Conservation (phyloP, 2,113 vertebrate species). For the Melanerpes aurifrons region DNA sequence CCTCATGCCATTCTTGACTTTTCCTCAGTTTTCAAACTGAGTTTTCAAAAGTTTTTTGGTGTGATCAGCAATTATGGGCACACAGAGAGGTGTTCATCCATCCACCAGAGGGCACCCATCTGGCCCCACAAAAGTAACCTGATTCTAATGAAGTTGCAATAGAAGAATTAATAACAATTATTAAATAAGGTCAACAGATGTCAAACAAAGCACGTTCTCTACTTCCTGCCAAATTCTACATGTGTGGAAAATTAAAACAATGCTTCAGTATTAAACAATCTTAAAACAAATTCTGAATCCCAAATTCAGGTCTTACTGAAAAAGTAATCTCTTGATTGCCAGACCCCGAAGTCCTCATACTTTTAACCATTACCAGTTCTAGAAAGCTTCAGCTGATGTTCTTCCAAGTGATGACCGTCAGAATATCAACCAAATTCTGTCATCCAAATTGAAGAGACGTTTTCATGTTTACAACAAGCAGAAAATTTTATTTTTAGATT, state of each 20-base stretch:
- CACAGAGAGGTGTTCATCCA: neutral
- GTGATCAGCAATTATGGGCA: no score
- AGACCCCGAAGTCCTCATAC: neutral
- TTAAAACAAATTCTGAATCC: slow-evolving; percentile 52
- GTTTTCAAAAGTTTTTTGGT: no score
- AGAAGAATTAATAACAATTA: slow-evolving; percentile 69
- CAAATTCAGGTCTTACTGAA: slow-evolving; percentile 40
- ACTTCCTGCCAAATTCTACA: slow-evolving; percentile 62
- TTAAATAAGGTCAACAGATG: slow-evolving; percentile 71
- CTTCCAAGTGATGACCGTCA: neutral
- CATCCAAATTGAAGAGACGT: neutral
- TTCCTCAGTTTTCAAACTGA: slow-evolving; percentile 12
- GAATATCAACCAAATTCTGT: neutral
- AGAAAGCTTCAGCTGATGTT: neutral
- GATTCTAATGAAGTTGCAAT: slow-evolving; percentile 32
- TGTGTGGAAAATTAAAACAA: slow-evolving; percentile 68
- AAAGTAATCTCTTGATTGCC: slow-evolving; percentile 4
- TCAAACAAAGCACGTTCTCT: slow-evolving; percentile 63
- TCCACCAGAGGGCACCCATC: slow-evolving; percentile 60
- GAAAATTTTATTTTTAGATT: neutral
- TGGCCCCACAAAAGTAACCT: neutral
- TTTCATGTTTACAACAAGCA: neutral
- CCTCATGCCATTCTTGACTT: neutral
- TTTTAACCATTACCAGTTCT: slow-evolving; percentile 40
- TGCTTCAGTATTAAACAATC: slow-evolving; percentile 36